A percentile compares a stretch with the other conserved stretches of the same genome.
Conservation (phyloP, 1,140 invertebrate species). For the Saccostrea glomerata region DNA sequence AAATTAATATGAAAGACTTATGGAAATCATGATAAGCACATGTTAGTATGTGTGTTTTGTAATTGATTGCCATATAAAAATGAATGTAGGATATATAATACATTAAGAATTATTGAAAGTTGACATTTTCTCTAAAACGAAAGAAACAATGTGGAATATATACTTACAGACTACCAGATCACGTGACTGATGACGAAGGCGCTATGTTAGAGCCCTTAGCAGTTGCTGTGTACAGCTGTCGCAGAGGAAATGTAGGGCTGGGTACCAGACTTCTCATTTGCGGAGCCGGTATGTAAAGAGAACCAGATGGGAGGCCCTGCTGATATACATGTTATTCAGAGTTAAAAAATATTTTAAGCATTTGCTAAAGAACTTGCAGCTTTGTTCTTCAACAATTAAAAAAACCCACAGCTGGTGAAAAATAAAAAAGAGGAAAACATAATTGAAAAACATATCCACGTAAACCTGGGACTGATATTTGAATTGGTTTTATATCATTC, state of each 20-base stretch:
- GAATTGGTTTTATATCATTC: too few species aligned
- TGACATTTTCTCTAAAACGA: too few species aligned
- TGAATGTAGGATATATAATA: too few species aligned
- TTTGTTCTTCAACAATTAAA: too few species aligned
- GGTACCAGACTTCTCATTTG: slow-evolving; percentile 90
- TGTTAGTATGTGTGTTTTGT: too few species aligned
- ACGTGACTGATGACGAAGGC: slow-evolving; percentile 94
- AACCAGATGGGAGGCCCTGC: background rate
- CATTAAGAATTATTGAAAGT: too few species aligned
- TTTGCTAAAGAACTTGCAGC: too few species aligned
- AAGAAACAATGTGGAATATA: background rate
- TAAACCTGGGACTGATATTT: background rate
- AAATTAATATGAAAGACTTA: too few species aligned
- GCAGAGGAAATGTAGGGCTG: slow-evolving; percentile 85
- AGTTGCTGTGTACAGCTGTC: slow-evolving; percentile 94
- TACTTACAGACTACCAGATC: slow-evolving; percentile 86
- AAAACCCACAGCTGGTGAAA: too few species aligned
- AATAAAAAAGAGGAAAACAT: background rate
- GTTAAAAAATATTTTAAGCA: background rate
- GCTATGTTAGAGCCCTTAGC: slow-evolving; percentile 94
- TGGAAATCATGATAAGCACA: too few species aligned
- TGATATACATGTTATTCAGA: background rate
- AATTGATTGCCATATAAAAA: too few species aligned
- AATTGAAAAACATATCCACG: background rate
- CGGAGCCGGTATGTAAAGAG: slow-evolving; percentile 83